Evolutionary conservation across 1,140 invertebrate genomes (phyloP).

Genomic region (Drosophila elegans): DNA sequence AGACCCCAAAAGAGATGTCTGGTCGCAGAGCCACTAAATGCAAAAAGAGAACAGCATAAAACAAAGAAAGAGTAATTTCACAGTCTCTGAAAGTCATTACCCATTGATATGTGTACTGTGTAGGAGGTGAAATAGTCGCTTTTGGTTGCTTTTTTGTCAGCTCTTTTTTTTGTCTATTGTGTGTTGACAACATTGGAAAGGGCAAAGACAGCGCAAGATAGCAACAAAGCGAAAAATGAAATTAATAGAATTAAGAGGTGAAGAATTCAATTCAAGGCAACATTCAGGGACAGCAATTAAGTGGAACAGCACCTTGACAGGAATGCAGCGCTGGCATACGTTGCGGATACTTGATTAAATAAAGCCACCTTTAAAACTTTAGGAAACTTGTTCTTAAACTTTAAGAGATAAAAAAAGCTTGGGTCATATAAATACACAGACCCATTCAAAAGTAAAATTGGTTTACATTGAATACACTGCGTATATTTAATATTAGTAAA

Average conservation of each 20-base stretch:
- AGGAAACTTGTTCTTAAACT: too few relatives aligned
- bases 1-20: constrained; percentile 19
- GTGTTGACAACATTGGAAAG: constrained; percentile 58
- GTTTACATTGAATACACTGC: too few relatives aligned
- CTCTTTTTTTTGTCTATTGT: constrained; percentile 9
- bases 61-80: constrained; percentile 30
- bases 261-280: constrained; percentile 68
- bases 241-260: constrained; percentile 73
- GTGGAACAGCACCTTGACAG: constrained; percentile 57
- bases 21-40: constrained; percentile 6
- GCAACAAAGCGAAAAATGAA: constrained; percentile 54
- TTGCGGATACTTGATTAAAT: constrained; percentile 6
- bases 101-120: constrained; percentile 28
- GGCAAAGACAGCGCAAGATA: constrained; percentile 60
- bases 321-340: constrained; percentile 3
- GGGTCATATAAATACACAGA: too few relatives aligned
- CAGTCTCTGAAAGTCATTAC: constrained; percentile 74
- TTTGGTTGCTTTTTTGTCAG: constrained; percentile 6
- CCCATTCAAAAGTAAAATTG: too few relatives aligned
- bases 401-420: too few relatives aligned
- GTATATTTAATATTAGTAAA: too few relatives aligned
- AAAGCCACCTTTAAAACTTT: too few relatives aligned
- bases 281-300: constrained; percentile 63
- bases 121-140: constrained; percentile 21
- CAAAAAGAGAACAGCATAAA: constrained; percentile 7